Percentiles rank a stretch among this genome's conserved stretches.
Conservation (phyloP, 2,888 invertebrate genomes). For the Caenorhabditis sp. region DNA sequence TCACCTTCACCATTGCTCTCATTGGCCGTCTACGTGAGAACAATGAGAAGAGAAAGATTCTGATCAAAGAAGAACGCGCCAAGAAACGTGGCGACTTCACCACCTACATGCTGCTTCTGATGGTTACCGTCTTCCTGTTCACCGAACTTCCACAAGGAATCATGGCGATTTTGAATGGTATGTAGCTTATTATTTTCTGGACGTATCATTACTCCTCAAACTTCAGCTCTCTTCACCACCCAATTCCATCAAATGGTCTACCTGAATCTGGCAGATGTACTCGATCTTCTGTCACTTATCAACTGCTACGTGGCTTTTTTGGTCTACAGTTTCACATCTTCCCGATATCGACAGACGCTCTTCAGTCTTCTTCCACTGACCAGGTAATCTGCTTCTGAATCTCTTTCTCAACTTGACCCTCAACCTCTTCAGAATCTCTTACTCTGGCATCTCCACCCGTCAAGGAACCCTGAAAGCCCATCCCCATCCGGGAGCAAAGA, state of each 20-base stretch:
- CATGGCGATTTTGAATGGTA: slow-evolving; percentile 75
- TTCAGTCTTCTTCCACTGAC: slow-evolving; percentile 66
- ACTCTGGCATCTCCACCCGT: slow-evolving; percentile 60
- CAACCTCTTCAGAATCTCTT: slow-evolving; percentile 46
- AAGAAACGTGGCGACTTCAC: slow-evolving; percentile 68
- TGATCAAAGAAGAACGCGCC: slow-evolving; percentile 71
- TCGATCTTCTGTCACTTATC: slow-evolving; percentile 74
- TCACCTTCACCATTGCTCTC: slow-evolving; percentile 71
- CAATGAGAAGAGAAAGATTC: slow-evolving; percentile 66
- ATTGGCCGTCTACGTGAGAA: slow-evolving; percentile 67
- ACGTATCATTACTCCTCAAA: not conserved
- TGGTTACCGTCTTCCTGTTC: slow-evolving; percentile 89
- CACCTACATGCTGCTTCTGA: slow-evolving; percentile 86
- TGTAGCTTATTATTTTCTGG: not conserved
- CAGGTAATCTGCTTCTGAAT: slow-evolving; percentile 39
- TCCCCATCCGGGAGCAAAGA: slow-evolving; percentile 25
- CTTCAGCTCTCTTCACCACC: slow-evolving; percentile 73
- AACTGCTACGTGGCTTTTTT: slow-evolving; percentile 78
- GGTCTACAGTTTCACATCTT: slow-evolving; percentile 74
- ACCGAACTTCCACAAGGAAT: slow-evolving; percentile 87
- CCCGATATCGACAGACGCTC: slow-evolving; percentile 71
- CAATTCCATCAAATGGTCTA: slow-evolving; percentile 77
- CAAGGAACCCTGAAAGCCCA: slow-evolving; percentile 61
- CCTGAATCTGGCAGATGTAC: slow-evolving; percentile 71
- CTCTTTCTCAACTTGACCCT: not conserved